phyloP scores from a whole-genome alignment of 2,888 invertebrate species.

The Tipula lateralis region DNA sequence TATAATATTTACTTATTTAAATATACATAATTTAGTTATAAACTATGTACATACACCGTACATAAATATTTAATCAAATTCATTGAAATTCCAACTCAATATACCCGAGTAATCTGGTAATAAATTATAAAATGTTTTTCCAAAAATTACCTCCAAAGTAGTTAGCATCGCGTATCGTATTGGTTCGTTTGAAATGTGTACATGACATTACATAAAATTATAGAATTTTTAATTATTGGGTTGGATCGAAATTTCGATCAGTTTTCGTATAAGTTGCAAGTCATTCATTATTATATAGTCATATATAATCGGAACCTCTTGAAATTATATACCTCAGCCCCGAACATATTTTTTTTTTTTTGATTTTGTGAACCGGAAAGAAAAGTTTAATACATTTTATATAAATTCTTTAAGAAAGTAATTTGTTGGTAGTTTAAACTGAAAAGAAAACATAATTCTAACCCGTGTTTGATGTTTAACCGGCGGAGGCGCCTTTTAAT shows the following conservation, averaged over 20 bases:
- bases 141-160: conserved; percentile 9
- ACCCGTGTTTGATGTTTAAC: background rate
- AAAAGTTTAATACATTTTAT: background rate
- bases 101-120: background rate
- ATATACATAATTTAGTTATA: background rate
- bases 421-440: background rate
- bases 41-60: too few relatives aligned
- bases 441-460: background rate
- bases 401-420: background rate
- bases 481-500: conserved; percentile 24
- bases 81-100: background rate
- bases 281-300: background rate
- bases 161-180: background rate
- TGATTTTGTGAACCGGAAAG: background rate
- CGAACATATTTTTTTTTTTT: background rate
- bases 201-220: background rate
- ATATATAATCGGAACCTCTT: background rate
- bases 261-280: background rate
- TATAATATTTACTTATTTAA: background rate
- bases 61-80: background rate
- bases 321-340: background rate
- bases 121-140: background rate
- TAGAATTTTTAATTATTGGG: background rate
- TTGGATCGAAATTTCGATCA: background rate
- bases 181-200: background rate